Conservation (phyloP, 2,113 vertebrate species). For the Antigone vipio region DNA sequence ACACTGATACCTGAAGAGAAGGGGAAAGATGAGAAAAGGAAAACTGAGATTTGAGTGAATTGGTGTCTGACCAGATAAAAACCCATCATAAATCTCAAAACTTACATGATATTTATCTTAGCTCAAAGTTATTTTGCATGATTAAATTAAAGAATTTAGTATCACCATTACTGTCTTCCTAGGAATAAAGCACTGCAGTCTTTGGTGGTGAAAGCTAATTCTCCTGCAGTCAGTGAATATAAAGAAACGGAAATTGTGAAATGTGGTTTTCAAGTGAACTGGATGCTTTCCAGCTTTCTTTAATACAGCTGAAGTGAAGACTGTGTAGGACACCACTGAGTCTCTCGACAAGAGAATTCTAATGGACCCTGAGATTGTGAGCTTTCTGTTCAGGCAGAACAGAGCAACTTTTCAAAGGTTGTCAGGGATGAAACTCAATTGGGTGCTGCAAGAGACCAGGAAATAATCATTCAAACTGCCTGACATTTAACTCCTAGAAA, state of each 20-base stretch:
- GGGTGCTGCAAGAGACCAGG: not conserved
- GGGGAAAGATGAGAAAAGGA: not conserved
- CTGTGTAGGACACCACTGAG: not conserved
- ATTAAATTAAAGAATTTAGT: not conserved
- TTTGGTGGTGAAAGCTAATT: not conserved
- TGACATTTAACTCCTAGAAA: slow-evolving; percentile 4
- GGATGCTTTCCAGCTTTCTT: slow-evolving; percentile 31
- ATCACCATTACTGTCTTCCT: not conserved
- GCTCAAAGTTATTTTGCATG: not conserved
- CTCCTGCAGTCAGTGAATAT: not conserved
- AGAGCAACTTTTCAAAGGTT: slow-evolving; percentile 6
- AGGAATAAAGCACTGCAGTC: not conserved
- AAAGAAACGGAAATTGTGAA: not conserved
- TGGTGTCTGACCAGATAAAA: not conserved
- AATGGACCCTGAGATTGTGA: slow-evolving; percentile 4
- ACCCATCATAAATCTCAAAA: not conserved
- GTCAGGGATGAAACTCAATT: slow-evolving; percentile 15
- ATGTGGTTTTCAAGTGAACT: slow-evolving; percentile 2
- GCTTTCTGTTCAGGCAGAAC: slow-evolving; percentile 18
- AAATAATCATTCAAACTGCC: slow-evolving; percentile 31
- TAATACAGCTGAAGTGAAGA: slow-evolving; percentile 1
- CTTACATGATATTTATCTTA: not conserved
- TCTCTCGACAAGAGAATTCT: not conserved
- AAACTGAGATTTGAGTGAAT: not conserved
- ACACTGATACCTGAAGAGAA: not conserved